phyloP scores from a whole-genome alignment of 2,888 invertebrate genomes.

The Plebejus melissa region DNA sequence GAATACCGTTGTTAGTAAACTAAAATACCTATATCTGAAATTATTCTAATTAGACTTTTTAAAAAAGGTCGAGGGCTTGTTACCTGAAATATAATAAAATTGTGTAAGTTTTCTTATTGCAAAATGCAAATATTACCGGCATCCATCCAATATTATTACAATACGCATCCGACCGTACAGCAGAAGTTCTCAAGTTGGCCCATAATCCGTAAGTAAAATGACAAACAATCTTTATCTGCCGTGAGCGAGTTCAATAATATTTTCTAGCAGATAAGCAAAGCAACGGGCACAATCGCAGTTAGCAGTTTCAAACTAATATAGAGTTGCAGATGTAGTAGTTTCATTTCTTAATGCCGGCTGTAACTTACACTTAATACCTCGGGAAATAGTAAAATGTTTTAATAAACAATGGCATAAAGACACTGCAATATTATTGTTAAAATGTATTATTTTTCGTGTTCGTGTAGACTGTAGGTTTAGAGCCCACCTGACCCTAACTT shows the following conservation, averaged over 20 bases:
- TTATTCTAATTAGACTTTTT: no score
- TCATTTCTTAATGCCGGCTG: slow-evolving; percentile 11
- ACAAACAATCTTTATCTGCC: slow-evolving; percentile 34
- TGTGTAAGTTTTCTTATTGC: neutral
- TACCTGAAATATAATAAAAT: neutral
- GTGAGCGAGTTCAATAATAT: slow-evolving; percentile 37
- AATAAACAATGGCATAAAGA: neutral
- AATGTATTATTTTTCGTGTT: no score
- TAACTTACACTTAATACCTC: slow-evolving; percentile 12
- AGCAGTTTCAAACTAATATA: slow-evolving; percentile 41
- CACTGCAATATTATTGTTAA: neutral
- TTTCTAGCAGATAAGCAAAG: slow-evolving; percentile 38
- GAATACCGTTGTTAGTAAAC: no score
- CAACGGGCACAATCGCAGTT: slow-evolving; percentile 38
- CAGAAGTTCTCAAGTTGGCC: slow-evolving; percentile 24
- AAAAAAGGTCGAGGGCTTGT: no score
- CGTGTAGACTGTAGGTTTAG: no score
- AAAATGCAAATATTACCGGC: neutral
- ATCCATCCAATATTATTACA: neutral
- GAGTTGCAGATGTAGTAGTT: slow-evolving; percentile 35
- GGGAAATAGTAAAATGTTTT: neutral
- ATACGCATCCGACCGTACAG: neutral
- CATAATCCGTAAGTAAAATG: slow-evolving; percentile 29
- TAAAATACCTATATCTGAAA: no score
- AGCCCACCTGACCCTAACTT: no score